Conservation (phyloP, 2,888 invertebrate genomes). For the Perizoma affinitatum region DNA sequence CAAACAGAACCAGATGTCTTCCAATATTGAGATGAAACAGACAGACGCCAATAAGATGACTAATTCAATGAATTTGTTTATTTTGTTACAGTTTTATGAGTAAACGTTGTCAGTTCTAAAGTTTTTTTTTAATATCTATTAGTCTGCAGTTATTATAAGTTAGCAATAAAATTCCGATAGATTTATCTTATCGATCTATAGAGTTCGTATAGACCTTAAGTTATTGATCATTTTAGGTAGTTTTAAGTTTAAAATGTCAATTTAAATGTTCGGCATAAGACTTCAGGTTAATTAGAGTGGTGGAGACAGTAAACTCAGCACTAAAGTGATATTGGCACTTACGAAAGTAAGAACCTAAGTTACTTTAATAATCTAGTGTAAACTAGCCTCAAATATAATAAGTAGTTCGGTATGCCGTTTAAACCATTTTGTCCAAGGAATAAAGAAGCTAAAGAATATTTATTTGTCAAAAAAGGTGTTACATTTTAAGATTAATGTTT, state of each 20-base stretch:
- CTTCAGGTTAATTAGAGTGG: no score
- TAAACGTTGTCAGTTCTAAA: slow-evolving; percentile 60
- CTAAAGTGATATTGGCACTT: no score
- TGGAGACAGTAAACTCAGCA: no score
- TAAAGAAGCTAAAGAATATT: no score
- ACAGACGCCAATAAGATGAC: slow-evolving; percentile 58
- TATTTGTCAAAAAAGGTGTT: no score
- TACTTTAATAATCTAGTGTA: neutral
- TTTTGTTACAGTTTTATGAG: slow-evolving; percentile 69
- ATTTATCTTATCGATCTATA: no score
- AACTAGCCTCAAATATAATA: neutral
- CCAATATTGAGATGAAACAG: slow-evolving; percentile 66
- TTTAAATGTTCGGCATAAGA: no score
- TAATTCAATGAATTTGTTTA: slow-evolving; percentile 61
- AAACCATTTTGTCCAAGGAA: slow-evolving; percentile 4
- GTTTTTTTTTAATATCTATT: slow-evolving; percentile 35
- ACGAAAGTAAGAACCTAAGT: neutral
- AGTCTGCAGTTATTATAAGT: slow-evolving; percentile 16
- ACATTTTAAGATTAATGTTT: no score
- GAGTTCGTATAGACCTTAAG: no score
- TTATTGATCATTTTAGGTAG: no score
- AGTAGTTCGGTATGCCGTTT: neutral
- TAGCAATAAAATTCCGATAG: slow-evolving; percentile 5
- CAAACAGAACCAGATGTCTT: slow-evolving; percentile 48
- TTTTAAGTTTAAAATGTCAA: no score